Evolutionary conservation across 2,113 vertebrate species (phyloP), one percentile per base, ranked within the genome.

Genomic region (Condylura cristata): DNA sequence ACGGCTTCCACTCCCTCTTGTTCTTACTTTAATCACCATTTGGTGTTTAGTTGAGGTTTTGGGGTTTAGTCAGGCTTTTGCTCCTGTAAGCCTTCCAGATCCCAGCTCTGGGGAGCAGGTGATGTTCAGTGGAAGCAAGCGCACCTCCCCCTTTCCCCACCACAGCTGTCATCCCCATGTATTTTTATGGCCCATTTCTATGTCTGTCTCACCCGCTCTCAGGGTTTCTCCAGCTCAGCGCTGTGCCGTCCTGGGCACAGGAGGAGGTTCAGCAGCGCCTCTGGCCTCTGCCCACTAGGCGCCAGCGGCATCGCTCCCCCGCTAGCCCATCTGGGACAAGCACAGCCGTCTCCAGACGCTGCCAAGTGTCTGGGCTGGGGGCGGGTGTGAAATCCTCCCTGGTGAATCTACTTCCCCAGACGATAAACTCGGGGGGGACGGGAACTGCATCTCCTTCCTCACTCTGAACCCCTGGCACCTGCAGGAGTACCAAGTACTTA

Each of bases 161-260:
- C 93, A 24, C 44, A 58, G 61, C n/a, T 1, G 63, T 28, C 44
- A 28, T 65, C 28, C 34, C n/a, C 2, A 20, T 22, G 66, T 17
- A 22, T 37, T 3, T 66, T 39, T 34, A 13, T 34, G 22, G 6
- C 76, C n/a, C 3, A 20, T 65, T 37, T 86, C 1, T 60, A 13
- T 37, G 7, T 41, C 26, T 70, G 37, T 39, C 56, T 86, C 22
- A 22, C 6, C 12, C 13, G 22, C 14, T 9, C 0, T 9, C 3
- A 37, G 32, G 41, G 32, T 56, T 51, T 61, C 80, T 53, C 60
- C 41, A 0, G 14, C 56, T 72, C 34, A 56, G 60, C 13, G 16
- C 7, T 1, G 66, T 24, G 14, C 41, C 8, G 5, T 20, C 37
- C 8, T 32, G 14, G 6, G n/a, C 51, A 32, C 0, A 13, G 6